Base-by-base conservation (phyloP, 1,140 invertebrate species). In the Drosophila kepulauana region DNA sequence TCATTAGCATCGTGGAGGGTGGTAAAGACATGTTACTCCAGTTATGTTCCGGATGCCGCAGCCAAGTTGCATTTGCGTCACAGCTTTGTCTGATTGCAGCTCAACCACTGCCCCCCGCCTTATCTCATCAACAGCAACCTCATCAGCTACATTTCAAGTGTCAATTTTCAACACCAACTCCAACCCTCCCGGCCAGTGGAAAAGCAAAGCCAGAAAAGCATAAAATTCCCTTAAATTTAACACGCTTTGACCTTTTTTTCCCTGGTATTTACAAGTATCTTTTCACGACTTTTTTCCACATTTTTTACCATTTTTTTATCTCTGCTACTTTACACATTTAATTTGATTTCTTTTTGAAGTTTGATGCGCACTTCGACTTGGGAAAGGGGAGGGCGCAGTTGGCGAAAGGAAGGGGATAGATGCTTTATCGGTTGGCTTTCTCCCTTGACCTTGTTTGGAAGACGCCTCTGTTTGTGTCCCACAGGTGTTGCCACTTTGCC, bases 321-420 rank as follows among this genome's bases (percentile, higher is more conserved):
- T 88, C 46, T 68, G 70, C 81, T 89, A 75, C 81, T 81, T 89
- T 85, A 81, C 85, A 85, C 85, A 89, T 89, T 89, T 89, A 89
- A 89, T 89, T 89, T 89, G 85, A 89, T 89, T 89, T 89, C 81
- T 89, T 90, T 90, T 89, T 89, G 85, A 89, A 89, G 85, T 89
- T 89, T 85, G 86, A 89, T 85, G 85, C 80, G 61, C 65, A 15
- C 67, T 67, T 70, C 69, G 68, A 73, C 57, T 69, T 11, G 11
- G 68, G 67, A 6, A 0, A 8, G 6, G 7, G 13, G 5, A n/a
- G 5, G 35, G 4, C 6, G 38, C 8, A 25, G 28, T 38, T 38
- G 35, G 35, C 20, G 20, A 25, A 25, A 25, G 20, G 20, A 8
- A 38, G 35, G 35, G 35, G 35, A 38, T 8, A 3, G 35, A 38